Conservation (phyloP, 1,140 invertebrate species). For the Magallana angulata region DNA sequence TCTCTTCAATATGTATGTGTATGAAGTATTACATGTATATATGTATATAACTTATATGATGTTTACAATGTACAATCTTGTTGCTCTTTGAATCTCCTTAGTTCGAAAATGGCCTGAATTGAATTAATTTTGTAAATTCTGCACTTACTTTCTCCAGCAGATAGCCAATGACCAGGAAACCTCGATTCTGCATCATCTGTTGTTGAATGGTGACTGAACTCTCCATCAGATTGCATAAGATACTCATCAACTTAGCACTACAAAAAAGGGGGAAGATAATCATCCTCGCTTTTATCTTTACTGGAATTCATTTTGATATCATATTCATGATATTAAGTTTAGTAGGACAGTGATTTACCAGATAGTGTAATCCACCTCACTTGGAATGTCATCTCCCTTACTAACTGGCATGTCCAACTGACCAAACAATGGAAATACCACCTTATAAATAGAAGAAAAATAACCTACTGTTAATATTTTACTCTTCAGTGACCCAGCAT, state of each 20-base stretch:
- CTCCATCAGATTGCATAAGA: constrained; percentile 98
- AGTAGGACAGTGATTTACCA: constrained; percentile 76
- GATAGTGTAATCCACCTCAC: constrained; percentile 78
- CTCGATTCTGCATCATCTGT: constrained; percentile 98
- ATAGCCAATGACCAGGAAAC: constrained; percentile 98
- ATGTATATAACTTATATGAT: too few relatives aligned
- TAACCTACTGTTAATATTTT: neutral
- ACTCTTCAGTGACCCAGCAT: too few relatives aligned
- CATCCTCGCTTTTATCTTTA: neutral
- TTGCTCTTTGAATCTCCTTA: too few relatives aligned
- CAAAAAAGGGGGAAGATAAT: constrained; percentile 70
- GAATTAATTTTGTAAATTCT: constrained; percentile 33
- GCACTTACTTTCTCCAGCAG: constrained; percentile 89
- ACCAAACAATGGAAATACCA: constrained; percentile 98
- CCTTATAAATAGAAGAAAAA: constrained; percentile 78
- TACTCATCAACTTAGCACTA: constrained; percentile 97
- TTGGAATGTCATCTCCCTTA: constrained; percentile 67
- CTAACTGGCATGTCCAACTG: constrained; percentile 92
- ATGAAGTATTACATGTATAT: too few relatives aligned
- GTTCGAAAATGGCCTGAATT: too few relatives aligned
- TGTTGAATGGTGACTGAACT: constrained; percentile 98
- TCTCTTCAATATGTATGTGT: too few relatives aligned
- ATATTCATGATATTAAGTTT: neutral
- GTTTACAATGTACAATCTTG: too few relatives aligned
- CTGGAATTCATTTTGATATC: neutral